phyloP scores from a whole-genome alignment of 2,113 vertebrate species.

The Chloropsis cyanopogon region DNA sequence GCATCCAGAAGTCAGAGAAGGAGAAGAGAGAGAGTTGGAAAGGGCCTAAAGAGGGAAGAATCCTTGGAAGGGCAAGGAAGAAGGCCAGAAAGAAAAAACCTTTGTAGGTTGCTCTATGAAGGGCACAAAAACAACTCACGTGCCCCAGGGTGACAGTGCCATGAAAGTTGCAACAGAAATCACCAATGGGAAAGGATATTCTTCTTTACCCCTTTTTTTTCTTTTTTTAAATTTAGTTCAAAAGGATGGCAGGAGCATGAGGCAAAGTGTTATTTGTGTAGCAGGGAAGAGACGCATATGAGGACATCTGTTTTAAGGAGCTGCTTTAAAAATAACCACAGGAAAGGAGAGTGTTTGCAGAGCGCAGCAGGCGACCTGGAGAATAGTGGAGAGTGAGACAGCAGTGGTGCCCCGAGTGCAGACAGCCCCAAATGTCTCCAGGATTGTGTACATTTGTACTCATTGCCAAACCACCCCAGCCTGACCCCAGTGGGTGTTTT shows the following conservation, averaged over 20 bases:
- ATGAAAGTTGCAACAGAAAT: neutral
- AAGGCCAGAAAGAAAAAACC: neutral
- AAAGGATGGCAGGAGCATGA: neutral
- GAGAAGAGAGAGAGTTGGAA: neutral
- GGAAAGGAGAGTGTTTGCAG: neutral
- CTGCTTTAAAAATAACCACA: constrained; percentile 30
- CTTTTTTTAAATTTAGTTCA: neutral
- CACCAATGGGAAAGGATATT: neutral
- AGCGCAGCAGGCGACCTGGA: neutral
- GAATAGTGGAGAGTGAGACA: neutral
- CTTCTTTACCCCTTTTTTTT: neutral
- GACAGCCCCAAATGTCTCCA: neutral
- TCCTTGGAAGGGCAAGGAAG: neutral
- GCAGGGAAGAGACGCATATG: neutral
- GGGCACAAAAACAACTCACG: neutral
- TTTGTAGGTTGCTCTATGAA: neutral
- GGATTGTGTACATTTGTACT: neutral
- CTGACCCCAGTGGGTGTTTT: neutral
- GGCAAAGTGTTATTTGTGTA: constrained; percentile 13
- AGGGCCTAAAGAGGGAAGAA: neutral
- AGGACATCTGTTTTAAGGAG: constrained; percentile 24
- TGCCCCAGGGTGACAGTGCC: neutral
- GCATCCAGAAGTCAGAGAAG: neutral
- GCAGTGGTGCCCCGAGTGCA: neutral
- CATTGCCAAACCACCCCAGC: neutral